Evolutionary conservation across 23 tunicate species (phyloP).

Genomic region (Phallusia fumigata): DNA sequence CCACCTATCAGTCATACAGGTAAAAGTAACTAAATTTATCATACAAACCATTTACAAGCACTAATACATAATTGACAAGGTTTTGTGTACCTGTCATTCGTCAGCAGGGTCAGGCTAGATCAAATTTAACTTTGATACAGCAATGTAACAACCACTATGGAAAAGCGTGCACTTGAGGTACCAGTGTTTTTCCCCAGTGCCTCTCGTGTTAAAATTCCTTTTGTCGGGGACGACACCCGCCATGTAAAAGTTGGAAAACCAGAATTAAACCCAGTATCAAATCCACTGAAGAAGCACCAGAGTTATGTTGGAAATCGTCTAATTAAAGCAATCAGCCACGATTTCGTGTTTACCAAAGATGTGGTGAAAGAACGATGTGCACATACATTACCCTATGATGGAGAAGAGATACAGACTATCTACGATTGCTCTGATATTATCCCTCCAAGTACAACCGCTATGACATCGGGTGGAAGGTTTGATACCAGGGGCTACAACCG

Average conservation of each 20-base stretch:
- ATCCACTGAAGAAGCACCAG: constrained; percentile 72
- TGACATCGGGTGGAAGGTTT: constrained; percentile 54
- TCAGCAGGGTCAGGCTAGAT: too few species aligned
- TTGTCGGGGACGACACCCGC: constrained; percentile 93
- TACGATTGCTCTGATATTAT: constrained; percentile 51
- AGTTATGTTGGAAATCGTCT: constrained; percentile 27
- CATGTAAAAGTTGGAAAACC: constrained; percentile 33
- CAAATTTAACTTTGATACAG: too few species aligned
- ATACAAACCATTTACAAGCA: too few species aligned
- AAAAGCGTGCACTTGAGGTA: constrained; percentile 43
- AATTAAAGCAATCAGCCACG: constrained; percentile 51
- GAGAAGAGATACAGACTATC: constrained; percentile 27
- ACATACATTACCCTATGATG: constrained; percentile 62
- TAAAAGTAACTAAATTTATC: too few species aligned
- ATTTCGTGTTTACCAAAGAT: constrained; percentile 50
- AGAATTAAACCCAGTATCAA: constrained; percentile 30
- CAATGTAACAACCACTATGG: background rate
- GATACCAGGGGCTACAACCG: constrained; percentile 57
- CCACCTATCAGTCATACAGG: too few species aligned
- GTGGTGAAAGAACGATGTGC: constrained; percentile 74
- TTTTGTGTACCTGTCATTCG: too few species aligned
- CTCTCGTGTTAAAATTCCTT: constrained; percentile 78
- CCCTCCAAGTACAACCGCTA: constrained; percentile 2
- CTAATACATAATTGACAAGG: too few species aligned
- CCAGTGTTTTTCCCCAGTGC: constrained; percentile 91